Evolutionary conservation across 2,888 invertebrate species (phyloP).

Genomic region (Sphaerophoria taeniata): DNA sequence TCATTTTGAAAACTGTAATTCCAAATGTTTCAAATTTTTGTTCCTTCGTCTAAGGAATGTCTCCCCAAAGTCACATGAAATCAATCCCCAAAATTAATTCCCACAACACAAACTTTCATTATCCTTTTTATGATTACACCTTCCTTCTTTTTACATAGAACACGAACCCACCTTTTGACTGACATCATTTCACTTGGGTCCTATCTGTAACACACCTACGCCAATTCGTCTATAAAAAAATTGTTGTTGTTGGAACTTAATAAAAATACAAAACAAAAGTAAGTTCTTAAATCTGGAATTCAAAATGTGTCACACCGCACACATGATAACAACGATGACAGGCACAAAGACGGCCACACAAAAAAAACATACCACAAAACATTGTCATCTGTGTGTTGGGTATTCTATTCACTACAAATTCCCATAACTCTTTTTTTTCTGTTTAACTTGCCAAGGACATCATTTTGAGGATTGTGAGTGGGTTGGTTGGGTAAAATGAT

Average conservation of each 20-base stretch:
- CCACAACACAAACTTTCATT: constrained; percentile 39
- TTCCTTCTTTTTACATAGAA: not conserved
- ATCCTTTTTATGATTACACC: constrained; percentile 17
- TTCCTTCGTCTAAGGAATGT: not conserved
- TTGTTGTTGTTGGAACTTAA: not conserved
- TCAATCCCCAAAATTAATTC: constrained; percentile 8
- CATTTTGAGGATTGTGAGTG: not conserved
- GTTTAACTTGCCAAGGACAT: constrained; percentile 43
- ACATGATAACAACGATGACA: constrained; percentile 5
- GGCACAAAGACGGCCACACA: not conserved
- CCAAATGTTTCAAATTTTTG: not conserved
- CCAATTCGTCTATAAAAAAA: not conserved
- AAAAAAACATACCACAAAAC: constrained; percentile 10
- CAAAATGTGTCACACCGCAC: constrained; percentile 24
- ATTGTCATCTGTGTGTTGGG: constrained; percentile 51
- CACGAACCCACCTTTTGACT: not conserved
- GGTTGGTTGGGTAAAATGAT: constrained; percentile 12
- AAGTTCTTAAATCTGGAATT: constrained; percentile 24
- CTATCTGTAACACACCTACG: constrained; percentile 36
- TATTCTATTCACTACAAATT: constrained; percentile 30
- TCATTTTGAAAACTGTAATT: not conserved
- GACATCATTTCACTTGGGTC: constrained; percentile 49
- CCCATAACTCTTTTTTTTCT: constrained; percentile 51
- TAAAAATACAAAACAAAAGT: not conserved
- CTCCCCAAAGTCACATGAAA: constrained; percentile 4